A percentile compares a stretch with the other conserved stretches of the same genome.
These are phyloP conservation scores for Diloba caeruleocephala DNA, from an alignment of 2,888 invertebrate genomes.

Conservation along the genomic window DNA sequence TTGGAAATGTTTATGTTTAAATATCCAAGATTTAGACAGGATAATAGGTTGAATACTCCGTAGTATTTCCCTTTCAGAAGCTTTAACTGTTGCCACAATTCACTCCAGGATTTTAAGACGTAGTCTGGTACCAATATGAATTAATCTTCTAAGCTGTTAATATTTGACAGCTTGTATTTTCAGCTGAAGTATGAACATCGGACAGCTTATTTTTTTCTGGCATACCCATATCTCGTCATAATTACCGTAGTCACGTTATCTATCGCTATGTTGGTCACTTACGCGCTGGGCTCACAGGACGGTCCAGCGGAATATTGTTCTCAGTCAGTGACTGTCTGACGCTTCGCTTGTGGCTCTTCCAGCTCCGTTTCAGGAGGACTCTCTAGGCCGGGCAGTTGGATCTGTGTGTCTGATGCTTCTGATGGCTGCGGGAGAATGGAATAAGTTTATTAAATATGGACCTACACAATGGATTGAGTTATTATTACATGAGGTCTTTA, in stretches of 20 bases:
- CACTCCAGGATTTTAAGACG: too few relatives aligned
- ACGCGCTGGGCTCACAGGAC: constrained; percentile 30
- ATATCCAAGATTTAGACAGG: too few relatives aligned
- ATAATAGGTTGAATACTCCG: too few relatives aligned
- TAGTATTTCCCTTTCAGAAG: too few relatives aligned
- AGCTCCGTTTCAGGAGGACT: constrained; percentile 79
- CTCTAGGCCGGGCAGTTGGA: constrained; percentile 92
- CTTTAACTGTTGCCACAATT: too few relatives aligned
- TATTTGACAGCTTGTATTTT: constrained; percentile 5
- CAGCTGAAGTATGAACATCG: constrained; percentile 14
- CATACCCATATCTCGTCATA: constrained; percentile 12
- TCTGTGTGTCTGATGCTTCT: constrained; percentile 94
- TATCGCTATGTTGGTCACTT: constrained; percentile 38
- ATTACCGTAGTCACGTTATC: constrained; percentile 23
- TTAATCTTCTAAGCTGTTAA: constrained; percentile 16
- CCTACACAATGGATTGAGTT: too few relatives aligned
- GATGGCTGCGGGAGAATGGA: constrained; percentile 89
- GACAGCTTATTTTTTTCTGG: constrained; percentile 6
- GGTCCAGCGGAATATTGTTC: constrained; percentile 33
- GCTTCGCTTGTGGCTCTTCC: constrained; percentile 78
- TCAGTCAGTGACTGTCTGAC: constrained; percentile 59
- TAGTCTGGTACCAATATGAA: too few relatives aligned
- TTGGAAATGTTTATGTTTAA: too few relatives aligned
- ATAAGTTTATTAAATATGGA: not conserved
- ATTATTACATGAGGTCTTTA: too few relatives aligned